A percentile compares a stretch with the other conserved stretches of the same genome.
Evolutionary conservation across 2,888 invertebrate genomes (phyloP).

Genomic region (Nezara viridula): DNA sequence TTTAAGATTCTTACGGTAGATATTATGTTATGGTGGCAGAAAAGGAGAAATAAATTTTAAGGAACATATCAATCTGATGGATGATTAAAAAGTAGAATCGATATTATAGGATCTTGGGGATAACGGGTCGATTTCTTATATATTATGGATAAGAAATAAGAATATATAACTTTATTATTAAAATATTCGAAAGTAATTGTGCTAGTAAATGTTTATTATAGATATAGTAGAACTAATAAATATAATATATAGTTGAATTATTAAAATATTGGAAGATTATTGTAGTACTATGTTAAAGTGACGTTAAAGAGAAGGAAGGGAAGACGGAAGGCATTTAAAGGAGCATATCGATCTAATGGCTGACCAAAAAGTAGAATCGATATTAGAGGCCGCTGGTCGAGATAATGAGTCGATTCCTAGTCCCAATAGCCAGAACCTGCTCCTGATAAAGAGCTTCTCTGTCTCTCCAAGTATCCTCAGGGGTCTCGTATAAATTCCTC

Average conservation of each 20-base stretch:
- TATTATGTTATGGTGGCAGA: too few species aligned
- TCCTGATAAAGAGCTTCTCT: conserved; percentile 2
- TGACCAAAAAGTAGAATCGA: background rate
- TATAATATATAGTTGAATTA: background rate
- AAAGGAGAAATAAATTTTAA: too few species aligned
- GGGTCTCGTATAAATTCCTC: conserved; percentile 16
- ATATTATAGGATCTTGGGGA: too few species aligned
- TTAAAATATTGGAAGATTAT: background rate
- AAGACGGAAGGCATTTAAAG: conserved; percentile 1
- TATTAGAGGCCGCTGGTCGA: background rate
- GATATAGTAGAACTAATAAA: too few species aligned
- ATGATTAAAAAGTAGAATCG: too few species aligned
- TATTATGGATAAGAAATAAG: too few species aligned
- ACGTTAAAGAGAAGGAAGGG: background rate
- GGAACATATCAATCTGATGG: too few species aligned
- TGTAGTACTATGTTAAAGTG: background rate
- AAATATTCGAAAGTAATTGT: too few species aligned
- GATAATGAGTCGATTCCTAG: conserved; percentile 34
- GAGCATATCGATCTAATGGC: background rate
- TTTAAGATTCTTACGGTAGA: too few species aligned
- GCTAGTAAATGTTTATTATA: too few species aligned
- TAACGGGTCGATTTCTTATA: too few species aligned
- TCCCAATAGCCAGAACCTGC: background rate
- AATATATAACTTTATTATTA: too few species aligned
- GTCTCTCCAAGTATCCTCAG: background rate